A percentile compares a stretch with the other conserved stretches of the same genome.
Evolutionary conservation across 2,888 invertebrate genomes (phyloP).

Genomic region (Drosophila yooni): DNA sequence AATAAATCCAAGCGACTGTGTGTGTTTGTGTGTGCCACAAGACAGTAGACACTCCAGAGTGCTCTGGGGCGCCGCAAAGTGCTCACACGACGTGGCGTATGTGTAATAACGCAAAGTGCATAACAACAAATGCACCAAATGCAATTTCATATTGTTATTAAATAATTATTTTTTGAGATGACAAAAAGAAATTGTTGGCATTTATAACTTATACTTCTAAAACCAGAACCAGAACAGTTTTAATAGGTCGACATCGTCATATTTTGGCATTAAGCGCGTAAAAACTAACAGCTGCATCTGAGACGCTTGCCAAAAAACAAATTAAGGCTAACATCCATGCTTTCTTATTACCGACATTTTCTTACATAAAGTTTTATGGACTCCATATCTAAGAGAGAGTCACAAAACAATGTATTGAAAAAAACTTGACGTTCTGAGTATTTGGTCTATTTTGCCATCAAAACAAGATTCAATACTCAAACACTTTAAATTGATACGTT

Average conservation of each 20-base stretch:
- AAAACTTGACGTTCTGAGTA: not conserved
- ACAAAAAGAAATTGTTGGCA: not conserved
- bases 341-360: not conserved
- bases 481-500: not conserved
- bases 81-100: constrained; percentile 62
- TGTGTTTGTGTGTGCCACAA: constrained; percentile 40
- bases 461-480: too few relatives aligned
- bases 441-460: not conserved
- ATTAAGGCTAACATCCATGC: not conserved
- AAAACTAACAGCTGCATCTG: not conserved
- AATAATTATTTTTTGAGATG: constrained; percentile 25
- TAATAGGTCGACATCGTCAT: not conserved
- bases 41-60: constrained; percentile 46
- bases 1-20: constrained; percentile 72
- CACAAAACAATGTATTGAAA: not conserved
- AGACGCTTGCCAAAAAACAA: not conserved
- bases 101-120: constrained; percentile 57
- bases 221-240: not conserved
- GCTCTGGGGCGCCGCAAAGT: constrained; percentile 40
- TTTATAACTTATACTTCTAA: not conserved
- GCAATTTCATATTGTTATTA: constrained; percentile 24
- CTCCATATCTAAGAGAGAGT: not conserved
- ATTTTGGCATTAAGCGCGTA: not conserved
- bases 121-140: constrained; percentile 3
- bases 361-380: not conserved